Evolutionary conservation across 1,140 invertebrate species (phyloP).

Genomic region (Mycetomoellerius zeteki): DNA sequence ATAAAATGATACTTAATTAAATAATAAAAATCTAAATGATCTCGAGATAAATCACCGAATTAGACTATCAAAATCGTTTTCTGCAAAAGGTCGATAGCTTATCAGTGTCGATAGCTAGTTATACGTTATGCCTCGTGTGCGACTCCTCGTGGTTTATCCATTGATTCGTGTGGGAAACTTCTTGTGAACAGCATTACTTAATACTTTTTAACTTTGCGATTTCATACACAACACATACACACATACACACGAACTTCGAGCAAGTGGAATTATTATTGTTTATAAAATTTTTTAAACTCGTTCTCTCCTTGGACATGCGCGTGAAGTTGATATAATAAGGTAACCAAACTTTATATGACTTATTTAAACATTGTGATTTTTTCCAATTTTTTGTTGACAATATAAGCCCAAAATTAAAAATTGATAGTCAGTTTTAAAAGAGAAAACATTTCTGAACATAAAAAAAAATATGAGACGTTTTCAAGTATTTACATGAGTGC

Average conservation of each 20-base stretch:
- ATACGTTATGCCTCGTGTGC: background rate
- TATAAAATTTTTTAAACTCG: conserved; percentile 29
- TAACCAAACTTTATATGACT: background rate
- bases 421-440: too few species aligned
- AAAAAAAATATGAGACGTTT: too few species aligned
- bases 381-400: too few species aligned
- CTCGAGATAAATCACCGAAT: background rate
- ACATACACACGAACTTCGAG: background rate
- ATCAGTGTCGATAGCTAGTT: conserved; percentile 7
- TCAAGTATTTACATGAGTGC: too few species aligned
- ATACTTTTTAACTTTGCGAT: conserved; percentile 24
- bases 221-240: background rate
- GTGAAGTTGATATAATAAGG: background rate
- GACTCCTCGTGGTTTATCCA: background rate
- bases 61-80: background rate
- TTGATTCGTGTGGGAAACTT: conserved; percentile 59
- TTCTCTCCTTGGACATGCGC: conserved; percentile 8
- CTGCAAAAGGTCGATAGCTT: background rate
- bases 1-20: background rate
- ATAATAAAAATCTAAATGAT: background rate
- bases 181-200: conserved; percentile 9
- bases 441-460: too few species aligned
- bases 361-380: too few species aligned
- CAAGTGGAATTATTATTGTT: conserved; percentile 40
- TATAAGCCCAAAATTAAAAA: too few species aligned